These are phyloP conservation scores for Allygus modestus DNA, from an alignment of 2,888 invertebrate species.

Conservation along the genomic window DNA sequence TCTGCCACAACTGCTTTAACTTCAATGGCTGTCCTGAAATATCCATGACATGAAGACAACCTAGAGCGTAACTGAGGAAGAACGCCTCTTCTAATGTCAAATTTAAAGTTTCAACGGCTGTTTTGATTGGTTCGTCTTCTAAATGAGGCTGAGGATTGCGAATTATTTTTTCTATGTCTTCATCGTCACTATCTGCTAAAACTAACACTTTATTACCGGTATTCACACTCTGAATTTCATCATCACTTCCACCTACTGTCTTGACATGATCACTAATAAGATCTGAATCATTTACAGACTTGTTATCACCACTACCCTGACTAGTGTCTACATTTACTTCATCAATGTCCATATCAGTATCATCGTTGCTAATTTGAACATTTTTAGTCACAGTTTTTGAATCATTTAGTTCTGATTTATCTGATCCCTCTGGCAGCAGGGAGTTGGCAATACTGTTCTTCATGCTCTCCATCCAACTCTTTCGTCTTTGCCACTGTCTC, in stretches of 20 bases:
- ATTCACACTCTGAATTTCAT: constrained; percentile 59
- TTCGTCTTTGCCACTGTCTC: constrained; percentile 80
- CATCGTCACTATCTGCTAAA: constrained; percentile 82
- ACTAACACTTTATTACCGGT: constrained; percentile 77
- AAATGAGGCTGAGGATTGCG: constrained; percentile 75
- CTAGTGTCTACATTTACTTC: not conserved
- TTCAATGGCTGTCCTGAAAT: constrained; percentile 76
- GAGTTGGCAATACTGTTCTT: constrained; percentile 68
- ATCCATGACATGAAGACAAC: constrained; percentile 81
- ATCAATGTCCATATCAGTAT: constrained; percentile 19
- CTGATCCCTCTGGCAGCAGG: not conserved
- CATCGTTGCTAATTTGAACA: not conserved
- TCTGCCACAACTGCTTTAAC: constrained; percentile 78
- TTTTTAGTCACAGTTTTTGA: not conserved
- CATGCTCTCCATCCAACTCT: constrained; percentile 77
- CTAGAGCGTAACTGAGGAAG: constrained; percentile 82
- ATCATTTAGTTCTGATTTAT: not conserved
- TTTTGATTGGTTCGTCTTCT: constrained; percentile 78
- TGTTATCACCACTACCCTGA: not conserved
- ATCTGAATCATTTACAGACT: not conserved
- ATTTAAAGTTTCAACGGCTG: constrained; percentile 80
- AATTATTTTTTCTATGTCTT: constrained; percentile 80
- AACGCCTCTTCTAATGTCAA: constrained; percentile 88
- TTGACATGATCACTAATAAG: not conserved
- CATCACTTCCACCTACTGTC: constrained; percentile 13